Evolutionary conservation across 2,797 vertebrate genomes (phyloP), one percentile per base, ranked within the genome.

Genomic region (Hapalemur alaotrensis): DNA sequence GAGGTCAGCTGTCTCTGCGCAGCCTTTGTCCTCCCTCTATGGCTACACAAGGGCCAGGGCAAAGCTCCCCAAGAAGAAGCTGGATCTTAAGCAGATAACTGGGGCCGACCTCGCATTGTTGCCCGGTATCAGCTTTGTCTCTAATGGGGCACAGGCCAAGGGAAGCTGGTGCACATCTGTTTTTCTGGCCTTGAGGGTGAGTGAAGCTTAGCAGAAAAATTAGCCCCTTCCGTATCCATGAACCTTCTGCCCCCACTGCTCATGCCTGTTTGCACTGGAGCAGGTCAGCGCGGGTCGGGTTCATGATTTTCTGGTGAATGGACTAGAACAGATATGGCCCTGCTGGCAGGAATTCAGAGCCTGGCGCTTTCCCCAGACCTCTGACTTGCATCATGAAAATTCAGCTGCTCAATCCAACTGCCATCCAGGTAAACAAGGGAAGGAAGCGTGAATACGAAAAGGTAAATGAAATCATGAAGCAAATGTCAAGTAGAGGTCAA

Each of bases 341-440:
- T 86, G 72, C 89, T 96, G 95, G 90, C 91, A 18, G 7, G 3
- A 23, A 54, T 65, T 70, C 97, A 91, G 52, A 97, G 97, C 95
- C 85, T 91, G 7, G 4, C 50, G 72, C 97, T 94, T 97, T 67
- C 46, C 89, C 92, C 72, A 79, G 86, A 57, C 92, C 57, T 98
- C 97, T 97, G 88, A 90, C 95, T 90, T 94, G 59, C 80, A 30
- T 95, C 28, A 82, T 7, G 35, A 94, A 86, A 5, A 32, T 38
- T 95, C 96, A 93, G 97, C 96, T 54, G 89, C 82, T 96, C 96
- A 83, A 81, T 95, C 84, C 91, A 73, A 50, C 54, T 80, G 95
- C 81, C 75, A 90, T 76, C 69, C n/a, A 54, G 95, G 59, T 87
- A 84, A 96, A 97, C 90, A 59, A 61, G 89, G 17, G n/a, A 52